Base-by-base conservation (phyloP, 2,113 vertebrate genomes). In the Neolamprologus sp. region DNA sequence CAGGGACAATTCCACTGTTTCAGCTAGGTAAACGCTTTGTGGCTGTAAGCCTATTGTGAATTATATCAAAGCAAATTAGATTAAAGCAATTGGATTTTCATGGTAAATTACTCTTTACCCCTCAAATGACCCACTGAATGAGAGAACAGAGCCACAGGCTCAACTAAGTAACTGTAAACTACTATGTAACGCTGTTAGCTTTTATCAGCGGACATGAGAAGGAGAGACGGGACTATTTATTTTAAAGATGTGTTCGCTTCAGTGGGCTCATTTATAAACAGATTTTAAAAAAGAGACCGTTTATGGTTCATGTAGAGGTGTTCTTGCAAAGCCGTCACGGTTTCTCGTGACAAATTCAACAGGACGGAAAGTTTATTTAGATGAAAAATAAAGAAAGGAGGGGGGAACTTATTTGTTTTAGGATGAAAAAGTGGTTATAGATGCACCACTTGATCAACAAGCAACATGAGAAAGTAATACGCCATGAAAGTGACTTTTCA, bases 401-500 rank as follows among this genome's bases (percentile, higher is more conserved):
- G 35, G 2, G 10, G 82, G 33, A 71, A 51, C 82, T 84, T 54
- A 71, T 93, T 93, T 95, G 87, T 95, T 94, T 92, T 35, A 5
- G 81, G 81, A 86, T 91, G 88, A 91, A 91, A 85, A 82, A 81
- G 82, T 19, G 73, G 89, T 91, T 91, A 94, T 92, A 88, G 92
- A 95, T 93, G 89, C 82, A 63, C 65, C 87, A 87, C 90, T 93
- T 94, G 92, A 96, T 95, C 92, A 91, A 83, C 90, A 33, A 78
- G 83, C 80, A 35, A 90, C 92, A 93, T 83, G 88, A 91, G 87
- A 88, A 94, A 95, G 95, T 95, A 95, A 95, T 87, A 89, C 19
- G 90, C 86, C 95, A 93, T 95, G 95, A 96, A 96, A 96, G 95
- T 95, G 95, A 96, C 95, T 96, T 95, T 94, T 95, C 94, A 95